These are phyloP conservation scores for Sceloporus tristichus DNA, from an alignment of 2,113 vertebrate genomes.

Conservation along the genomic window DNA sequence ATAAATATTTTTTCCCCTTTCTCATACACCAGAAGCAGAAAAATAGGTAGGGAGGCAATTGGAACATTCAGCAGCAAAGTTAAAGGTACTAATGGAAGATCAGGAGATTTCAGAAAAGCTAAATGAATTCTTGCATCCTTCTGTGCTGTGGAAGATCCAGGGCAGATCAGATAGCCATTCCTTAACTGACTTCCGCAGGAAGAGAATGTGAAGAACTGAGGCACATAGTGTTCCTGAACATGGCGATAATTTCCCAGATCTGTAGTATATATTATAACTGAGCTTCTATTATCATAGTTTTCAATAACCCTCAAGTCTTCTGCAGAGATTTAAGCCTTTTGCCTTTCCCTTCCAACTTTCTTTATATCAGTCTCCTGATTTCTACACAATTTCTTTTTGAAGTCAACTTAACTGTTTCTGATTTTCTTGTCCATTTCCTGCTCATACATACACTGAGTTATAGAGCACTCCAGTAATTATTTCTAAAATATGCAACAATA, in stretches of 20 bases:
- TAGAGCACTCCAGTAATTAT: not conserved
- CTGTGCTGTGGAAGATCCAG: not conserved
- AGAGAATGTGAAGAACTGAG: not conserved
- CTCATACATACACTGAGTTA: conserved; percentile 2
- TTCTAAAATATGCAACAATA: not conserved
- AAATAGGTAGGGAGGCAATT: not conserved
- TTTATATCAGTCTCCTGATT: not conserved
- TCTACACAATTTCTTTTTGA: not conserved
- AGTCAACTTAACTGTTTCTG: not conserved
- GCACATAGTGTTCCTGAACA: not conserved
- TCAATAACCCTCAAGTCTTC: not conserved
- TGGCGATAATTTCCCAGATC: not conserved
- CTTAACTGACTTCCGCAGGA: not conserved
- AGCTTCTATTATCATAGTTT: not conserved
- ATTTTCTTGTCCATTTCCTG: conserved; percentile 3
- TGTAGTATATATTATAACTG: not conserved
- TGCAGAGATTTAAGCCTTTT: not conserved
- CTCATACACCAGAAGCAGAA: not conserved
- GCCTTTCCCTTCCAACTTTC: not conserved
- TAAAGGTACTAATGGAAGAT: not conserved
- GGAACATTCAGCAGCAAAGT: not conserved
- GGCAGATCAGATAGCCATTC: not conserved
- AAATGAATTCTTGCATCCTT: not conserved
- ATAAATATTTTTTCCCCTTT: not conserved
- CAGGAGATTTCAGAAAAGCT: not conserved